Evolutionary conservation across 2,888 invertebrate species (phyloP).

Genomic region (Drosophila algonquin): DNA sequence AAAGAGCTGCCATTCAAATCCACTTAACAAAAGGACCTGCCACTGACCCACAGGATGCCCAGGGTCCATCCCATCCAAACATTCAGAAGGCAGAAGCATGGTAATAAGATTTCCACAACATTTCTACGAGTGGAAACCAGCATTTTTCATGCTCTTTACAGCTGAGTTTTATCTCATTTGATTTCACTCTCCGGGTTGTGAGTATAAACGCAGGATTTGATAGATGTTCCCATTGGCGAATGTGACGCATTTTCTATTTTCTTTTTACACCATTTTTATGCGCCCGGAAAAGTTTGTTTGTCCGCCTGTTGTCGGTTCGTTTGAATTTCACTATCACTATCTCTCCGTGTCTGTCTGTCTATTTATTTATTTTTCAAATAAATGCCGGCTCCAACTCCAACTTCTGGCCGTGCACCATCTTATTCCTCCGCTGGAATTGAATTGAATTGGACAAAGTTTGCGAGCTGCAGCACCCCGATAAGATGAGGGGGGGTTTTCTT

Average conservation of each 20-base stretch:
- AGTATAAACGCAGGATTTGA: conserved; percentile 65
- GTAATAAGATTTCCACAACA: conserved; percentile 67
- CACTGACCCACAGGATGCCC: conserved; percentile 39
- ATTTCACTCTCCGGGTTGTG: conserved; percentile 28
- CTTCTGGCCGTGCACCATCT: conserved; percentile 4
- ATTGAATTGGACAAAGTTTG: conserved; percentile 63
- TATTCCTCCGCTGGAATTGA: conserved; percentile 33
- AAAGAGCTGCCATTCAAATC: conserved; percentile 68
- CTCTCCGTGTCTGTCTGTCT: conserved; percentile 31
- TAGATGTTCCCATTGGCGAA: conserved; percentile 68
- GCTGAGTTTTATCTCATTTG: conserved; percentile 52
- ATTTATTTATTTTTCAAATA: conserved; percentile 67
- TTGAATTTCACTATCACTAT: conserved; percentile 61
- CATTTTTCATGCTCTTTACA: conserved; percentile 7
- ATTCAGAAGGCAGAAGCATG: neutral
- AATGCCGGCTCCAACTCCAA: conserved; percentile 50
- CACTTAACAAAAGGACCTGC: conserved; percentile 60
- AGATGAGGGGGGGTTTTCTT: neutral
- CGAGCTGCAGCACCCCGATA: conserved; percentile 32
- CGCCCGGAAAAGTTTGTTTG: conserved; percentile 54
- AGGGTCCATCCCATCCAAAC: neutral
- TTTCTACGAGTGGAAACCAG: conserved; percentile 26
- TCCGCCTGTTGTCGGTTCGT: conserved; percentile 54
- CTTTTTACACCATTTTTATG: conserved; percentile 41
- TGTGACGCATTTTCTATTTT: conserved; percentile 69